phyloP scores from a whole-genome alignment of 2,797 vertebrate genomes.

The Ciconia nigra region DNA sequence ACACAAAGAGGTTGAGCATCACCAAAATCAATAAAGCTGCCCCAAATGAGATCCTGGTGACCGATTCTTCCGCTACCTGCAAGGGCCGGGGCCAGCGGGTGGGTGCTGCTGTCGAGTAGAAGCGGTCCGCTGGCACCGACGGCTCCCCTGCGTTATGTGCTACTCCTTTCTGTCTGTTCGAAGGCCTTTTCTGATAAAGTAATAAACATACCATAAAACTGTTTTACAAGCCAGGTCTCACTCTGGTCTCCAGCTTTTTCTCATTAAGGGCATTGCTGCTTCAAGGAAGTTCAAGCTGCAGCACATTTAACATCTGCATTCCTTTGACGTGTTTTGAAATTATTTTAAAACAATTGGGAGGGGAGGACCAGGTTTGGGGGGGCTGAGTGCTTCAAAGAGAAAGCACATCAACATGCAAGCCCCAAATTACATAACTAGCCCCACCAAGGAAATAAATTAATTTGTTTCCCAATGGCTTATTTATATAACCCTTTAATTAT shows the following conservation, averaged over 20 bases:
- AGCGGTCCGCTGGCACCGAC: not conserved
- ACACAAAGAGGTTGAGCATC: not conserved
- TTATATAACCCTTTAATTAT: conserved; percentile 79
- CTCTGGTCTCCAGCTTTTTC: conserved; percentile 55
- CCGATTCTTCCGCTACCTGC: not conserved
- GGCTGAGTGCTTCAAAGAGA: not conserved
- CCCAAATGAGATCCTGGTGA: not conserved
- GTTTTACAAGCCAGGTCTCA: conserved; percentile 57
- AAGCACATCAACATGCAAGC: not conserved
- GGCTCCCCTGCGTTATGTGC: not conserved
- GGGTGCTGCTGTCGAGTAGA: not conserved
- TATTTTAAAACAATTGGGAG: conserved; percentile 22
- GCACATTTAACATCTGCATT: conserved; percentile 29
- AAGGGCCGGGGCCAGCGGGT: not conserved
- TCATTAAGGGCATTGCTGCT: conserved; percentile 36
- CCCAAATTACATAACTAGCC: conserved; percentile 46
- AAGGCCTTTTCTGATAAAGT: conserved; percentile 34
- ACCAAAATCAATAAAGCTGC: not conserved
- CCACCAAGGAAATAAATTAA: conserved; percentile 65
- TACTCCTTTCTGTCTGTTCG: not conserved
- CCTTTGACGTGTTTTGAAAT: conserved; percentile 49
- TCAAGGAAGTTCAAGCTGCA: conserved; percentile 40
- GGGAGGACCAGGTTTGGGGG: not conserved
- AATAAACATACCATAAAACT: conserved; percentile 43
- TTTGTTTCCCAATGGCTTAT: conserved; percentile 76